Conservation (phyloP, 1,140 invertebrate genomes). For the Macrotrachela quadricornifera region DNA sequence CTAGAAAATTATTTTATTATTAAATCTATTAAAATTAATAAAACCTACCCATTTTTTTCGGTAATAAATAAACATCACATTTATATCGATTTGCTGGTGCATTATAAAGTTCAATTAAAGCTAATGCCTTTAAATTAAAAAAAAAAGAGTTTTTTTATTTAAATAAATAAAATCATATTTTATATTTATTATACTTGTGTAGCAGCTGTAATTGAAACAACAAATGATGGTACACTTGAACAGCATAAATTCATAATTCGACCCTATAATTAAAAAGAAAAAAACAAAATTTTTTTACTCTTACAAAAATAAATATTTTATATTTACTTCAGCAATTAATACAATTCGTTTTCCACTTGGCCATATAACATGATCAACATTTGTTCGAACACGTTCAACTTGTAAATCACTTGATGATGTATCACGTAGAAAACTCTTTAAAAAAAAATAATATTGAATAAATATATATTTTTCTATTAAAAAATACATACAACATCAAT, state of each 20-base stretch:
- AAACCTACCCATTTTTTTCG: slow-evolving; percentile 78
- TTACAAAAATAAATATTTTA: no score
- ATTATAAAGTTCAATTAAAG: slow-evolving; percentile 85
- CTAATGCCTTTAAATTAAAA: slow-evolving; percentile 56
- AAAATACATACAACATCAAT: slow-evolving; percentile 64
- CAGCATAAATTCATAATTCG: slow-evolving; percentile 82
- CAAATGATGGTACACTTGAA: slow-evolving; percentile 86
- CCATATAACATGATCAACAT: slow-evolving; percentile 92
- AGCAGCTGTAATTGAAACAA: slow-evolving; percentile 77
- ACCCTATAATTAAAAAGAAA: slow-evolving; percentile 31
- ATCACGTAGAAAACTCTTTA: no score
- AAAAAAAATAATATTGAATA: no score
- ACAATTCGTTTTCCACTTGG: slow-evolving; percentile 53
- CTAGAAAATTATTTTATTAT: slow-evolving; percentile 33
- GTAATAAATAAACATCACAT: slow-evolving; percentile 81
- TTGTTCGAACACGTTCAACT: slow-evolving; percentile 87
- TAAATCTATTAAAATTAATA: neutral
- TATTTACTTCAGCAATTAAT: slow-evolving; percentile 47
- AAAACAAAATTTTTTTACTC: no score
- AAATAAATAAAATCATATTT: no score
- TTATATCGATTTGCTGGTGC: slow-evolving; percentile 79
- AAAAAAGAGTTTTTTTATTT: slow-evolving; percentile 7
- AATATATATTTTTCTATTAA: neutral
- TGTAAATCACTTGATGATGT: slow-evolving; percentile 36
- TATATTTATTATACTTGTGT: slow-evolving; percentile 30